Base-by-base conservation (phyloP, 1,140 invertebrate species). In the Harpegnathos saltator region DNA sequence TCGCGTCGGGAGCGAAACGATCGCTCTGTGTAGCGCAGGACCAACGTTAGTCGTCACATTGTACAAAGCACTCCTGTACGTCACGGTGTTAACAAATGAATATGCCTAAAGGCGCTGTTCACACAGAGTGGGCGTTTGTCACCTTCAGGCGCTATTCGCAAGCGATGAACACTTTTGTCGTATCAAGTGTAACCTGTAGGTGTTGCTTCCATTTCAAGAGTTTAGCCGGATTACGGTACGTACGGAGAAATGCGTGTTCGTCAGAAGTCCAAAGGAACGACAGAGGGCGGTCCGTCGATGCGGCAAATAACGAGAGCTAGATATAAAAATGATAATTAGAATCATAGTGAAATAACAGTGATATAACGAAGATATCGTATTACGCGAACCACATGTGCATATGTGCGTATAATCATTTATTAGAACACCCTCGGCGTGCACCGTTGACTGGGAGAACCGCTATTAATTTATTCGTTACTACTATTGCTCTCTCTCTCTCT, bases 361-460 rank as follows among this genome's bases (percentile, higher is more conserved):
- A 48, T 80, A 17, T 44, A 69, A 69, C 44, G 33, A 68, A 68
- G 33, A 58, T 69, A 78, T 78, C 44, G 26, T 44, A 9, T 78
- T 69, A 58, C 61, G 68, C 19, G 44, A 44, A 44, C 38, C 7
- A 44, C 9, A 44, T 44, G 11, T 5, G 5, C 29, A 33, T 33
- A 33, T 33, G 29, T 33, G 1, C 38, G 11, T 44, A 44, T 44
- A 9, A 33, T 33, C 33, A 44, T 44, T 56, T 69, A 78, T 44
- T 66, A 58, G 1, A 54, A 14, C 24, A 54, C 54, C 56, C n/a
- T 7, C 17, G 38, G 38, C 38, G 33, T 19, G n/a, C 22, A 19
- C 4, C 9, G 54, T 22, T 19, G 26, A 44, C 1, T 33, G n/a
- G 65, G 22, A 68, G 17, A 22, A 19, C 12, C 17, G 33, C 38